Evolutionary conservation across 1,140 invertebrate genomes (phyloP).

Genomic region (Drosophila ercepeae): DNA sequence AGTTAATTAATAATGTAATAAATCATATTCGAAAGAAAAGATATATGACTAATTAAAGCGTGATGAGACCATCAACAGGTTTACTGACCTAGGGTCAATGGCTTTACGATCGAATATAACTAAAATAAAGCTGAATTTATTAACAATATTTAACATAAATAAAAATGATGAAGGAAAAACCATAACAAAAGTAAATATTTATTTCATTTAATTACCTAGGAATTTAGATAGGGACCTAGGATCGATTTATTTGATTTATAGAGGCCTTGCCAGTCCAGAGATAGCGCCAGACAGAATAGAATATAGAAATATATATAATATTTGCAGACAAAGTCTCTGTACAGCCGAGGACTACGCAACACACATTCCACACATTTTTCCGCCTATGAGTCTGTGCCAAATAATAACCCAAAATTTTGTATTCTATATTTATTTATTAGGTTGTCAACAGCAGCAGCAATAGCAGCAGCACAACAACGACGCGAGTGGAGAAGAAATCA

Average conservation of each 20-base stretch:
- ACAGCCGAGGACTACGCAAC: slow-evolving; percentile 8
- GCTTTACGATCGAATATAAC: slow-evolving; percentile 1
- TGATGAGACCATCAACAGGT: slow-evolving; percentile 18
- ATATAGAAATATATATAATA: slow-evolving; percentile 12
- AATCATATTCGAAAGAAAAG: slow-evolving; percentile 1
- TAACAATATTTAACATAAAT: slow-evolving; percentile 11
- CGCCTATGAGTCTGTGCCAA: slow-evolving; percentile 27
- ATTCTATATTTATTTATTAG: slow-evolving; percentile 55
- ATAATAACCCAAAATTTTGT: slow-evolving; percentile 24
- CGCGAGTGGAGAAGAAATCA: slow-evolving; percentile 85
- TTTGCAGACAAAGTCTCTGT: slow-evolving; percentile 25
- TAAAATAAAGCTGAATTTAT: slow-evolving; percentile 4
- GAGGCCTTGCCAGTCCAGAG: slow-evolving; percentile 36
- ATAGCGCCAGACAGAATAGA: slow-evolving; percentile 49
- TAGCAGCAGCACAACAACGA: slow-evolving; percentile 84
- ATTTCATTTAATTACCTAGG: slow-evolving; percentile 35
- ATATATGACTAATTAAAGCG: slow-evolving; percentile 13
- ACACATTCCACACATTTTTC: slow-evolving; percentile 43
- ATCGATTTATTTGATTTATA: slow-evolving; percentile 64
- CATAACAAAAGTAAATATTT: too few relatives aligned
- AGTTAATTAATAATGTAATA: slow-evolving; percentile 21
- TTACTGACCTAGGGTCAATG: slow-evolving; percentile 36
- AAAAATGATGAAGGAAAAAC: slow-evolving; percentile 1
- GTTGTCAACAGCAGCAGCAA: slow-evolving; percentile 82
- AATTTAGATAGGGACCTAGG: slow-evolving; percentile 25